These are phyloP conservation scores for Nycticryphes semicollaris DNA, from an alignment of 2,113 vertebrate genomes.

Conservation along the genomic window DNA sequence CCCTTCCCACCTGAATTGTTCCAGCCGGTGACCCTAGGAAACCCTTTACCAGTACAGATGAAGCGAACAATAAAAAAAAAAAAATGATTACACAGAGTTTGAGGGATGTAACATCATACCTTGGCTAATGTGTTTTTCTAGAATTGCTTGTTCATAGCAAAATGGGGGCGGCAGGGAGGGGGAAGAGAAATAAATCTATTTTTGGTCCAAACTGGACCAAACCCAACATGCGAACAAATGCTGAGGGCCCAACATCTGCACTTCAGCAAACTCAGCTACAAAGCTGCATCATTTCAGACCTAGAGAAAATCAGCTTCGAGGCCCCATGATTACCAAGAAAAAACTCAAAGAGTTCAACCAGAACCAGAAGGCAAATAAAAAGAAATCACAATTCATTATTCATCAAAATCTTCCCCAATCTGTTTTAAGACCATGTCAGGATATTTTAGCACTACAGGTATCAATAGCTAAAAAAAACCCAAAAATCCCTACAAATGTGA, in stretches of 20 bases:
- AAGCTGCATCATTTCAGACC: neutral
- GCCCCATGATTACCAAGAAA: neutral
- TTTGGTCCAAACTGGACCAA: constrained; percentile 18
- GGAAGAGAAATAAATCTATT: neutral
- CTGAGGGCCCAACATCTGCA: neutral
- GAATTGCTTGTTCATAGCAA: neutral
- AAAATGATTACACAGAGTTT: neutral
- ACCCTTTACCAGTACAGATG: neutral
- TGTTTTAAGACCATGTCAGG: constrained; percentile 35
- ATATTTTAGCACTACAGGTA: constrained; percentile 41
- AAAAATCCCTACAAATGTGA: neutral
- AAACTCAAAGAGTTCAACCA: constrained; percentile 30
- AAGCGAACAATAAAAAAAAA: neutral
- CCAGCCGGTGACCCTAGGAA: neutral
- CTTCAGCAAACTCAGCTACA: constrained; percentile 40
- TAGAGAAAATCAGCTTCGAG: neutral
- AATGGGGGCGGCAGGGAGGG: neutral
- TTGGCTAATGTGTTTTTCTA: neutral
- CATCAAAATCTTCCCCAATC: constrained; percentile 32
- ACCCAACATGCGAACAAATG: neutral
- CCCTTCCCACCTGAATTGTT: neutral
- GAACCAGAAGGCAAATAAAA: constrained; percentile 45
- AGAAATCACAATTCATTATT: constrained; percentile 53
- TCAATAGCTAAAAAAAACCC: neutral
- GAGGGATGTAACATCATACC: neutral